A percentile compares a stretch with the other conserved stretches of the same genome.
Evolutionary conservation across 2,797 vertebrate species (phyloP).

Genomic region (Xenopus petersii): DNA sequence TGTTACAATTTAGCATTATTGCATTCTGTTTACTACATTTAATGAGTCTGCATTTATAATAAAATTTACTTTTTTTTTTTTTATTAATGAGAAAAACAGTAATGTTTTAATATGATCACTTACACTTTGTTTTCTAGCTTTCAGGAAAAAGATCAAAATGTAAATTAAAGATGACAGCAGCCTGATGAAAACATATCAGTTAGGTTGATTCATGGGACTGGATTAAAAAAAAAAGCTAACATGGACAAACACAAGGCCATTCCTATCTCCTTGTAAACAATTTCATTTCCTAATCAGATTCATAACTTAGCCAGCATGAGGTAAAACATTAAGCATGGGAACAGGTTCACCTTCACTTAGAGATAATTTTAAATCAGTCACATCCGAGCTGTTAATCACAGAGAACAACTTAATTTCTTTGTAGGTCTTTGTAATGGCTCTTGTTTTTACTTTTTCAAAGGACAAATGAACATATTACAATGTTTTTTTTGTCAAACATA

Average conservation of each 20-base stretch:
- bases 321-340: slow-evolving; percentile 54
- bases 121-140: too few relatives aligned
- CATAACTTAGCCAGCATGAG: slow-evolving; percentile 60
- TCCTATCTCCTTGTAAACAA: slow-evolving; percentile 57
- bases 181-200: background rate
- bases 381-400: slow-evolving; percentile 23
- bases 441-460: slow-evolving; percentile 16
- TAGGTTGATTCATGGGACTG: slow-evolving; percentile 11
- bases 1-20: too few relatives aligned
- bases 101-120: too few relatives aligned
- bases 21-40: too few relatives aligned
- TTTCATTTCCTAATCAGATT: slow-evolving; percentile 60
- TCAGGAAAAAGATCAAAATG: too few relatives aligned
- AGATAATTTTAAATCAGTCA: slow-evolving; percentile 56
- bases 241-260: slow-evolving; percentile 47
- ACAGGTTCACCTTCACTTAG: slow-evolving; percentile 51
- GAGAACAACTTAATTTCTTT: slow-evolving; percentile 10
- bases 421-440: background rate
- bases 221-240: slow-evolving; percentile 45
- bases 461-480: background rate
- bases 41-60: too few relatives aligned
- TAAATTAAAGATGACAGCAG: too few relatives aligned
- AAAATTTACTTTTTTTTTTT: too few relatives aligned
- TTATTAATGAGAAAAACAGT: too few relatives aligned
- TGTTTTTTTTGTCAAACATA: too few relatives aligned